These are phyloP conservation scores for Grallaria varia DNA, from an alignment of 2,113 vertebrate species.

Conservation along the genomic window DNA sequence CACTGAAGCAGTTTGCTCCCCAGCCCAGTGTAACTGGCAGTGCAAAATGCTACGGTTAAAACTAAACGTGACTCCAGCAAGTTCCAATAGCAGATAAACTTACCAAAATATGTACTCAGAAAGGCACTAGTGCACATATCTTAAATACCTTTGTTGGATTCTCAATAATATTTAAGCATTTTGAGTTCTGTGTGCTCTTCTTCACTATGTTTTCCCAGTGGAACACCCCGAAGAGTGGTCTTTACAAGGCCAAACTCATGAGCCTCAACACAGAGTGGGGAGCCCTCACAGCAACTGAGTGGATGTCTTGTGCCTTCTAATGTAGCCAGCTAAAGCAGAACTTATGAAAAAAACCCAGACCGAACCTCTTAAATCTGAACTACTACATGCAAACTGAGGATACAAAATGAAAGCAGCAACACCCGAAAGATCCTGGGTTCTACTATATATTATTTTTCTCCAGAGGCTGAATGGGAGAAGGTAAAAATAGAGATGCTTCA, in stretches of 20 bases:
- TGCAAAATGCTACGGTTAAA: not conserved
- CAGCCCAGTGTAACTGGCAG: not conserved
- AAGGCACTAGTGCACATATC: not conserved
- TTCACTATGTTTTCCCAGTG: not conserved
- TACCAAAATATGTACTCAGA: not conserved
- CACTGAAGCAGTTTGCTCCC: not conserved
- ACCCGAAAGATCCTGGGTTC: not conserved
- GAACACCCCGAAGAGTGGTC: not conserved
- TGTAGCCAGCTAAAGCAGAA: not conserved
- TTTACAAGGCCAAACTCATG: not conserved
- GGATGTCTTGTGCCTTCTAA: not conserved
- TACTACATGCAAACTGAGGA: not conserved
- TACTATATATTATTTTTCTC: not conserved
- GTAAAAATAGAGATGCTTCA: constrained; percentile 2
- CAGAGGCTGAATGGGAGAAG: not conserved
- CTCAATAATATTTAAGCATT: not conserved
- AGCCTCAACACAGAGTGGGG: not conserved
- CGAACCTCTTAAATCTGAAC: constrained; percentile 2
- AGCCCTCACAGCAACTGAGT: not conserved
- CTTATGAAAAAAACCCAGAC: not conserved
- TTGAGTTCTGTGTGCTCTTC: not conserved
- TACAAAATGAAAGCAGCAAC: not conserved
- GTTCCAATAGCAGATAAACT: not conserved
- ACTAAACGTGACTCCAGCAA: not conserved
- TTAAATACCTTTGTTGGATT: not conserved